Evolutionary conservation across 2,888 invertebrate genomes (phyloP).

Genomic region (Calliopum simillimum): DNA sequence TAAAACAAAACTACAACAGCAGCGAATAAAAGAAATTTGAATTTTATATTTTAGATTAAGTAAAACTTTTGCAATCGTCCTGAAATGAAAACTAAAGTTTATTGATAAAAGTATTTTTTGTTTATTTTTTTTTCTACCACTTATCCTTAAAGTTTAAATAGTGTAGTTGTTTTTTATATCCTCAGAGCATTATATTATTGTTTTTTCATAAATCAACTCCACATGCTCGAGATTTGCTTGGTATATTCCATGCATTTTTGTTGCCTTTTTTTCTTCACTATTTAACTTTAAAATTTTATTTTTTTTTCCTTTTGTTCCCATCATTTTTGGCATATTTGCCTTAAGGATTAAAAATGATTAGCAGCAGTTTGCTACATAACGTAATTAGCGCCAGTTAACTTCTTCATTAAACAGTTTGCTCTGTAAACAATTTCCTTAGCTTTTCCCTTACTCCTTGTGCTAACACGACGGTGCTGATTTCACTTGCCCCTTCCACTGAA

Average conservation of each 20-base stretch:
- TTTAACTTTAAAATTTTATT: constrained; percentile 9
- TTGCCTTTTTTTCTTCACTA: constrained; percentile 23
- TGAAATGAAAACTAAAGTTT: no score
- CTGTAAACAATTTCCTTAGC: constrained; percentile 8
- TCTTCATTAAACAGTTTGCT: constrained; percentile 57
- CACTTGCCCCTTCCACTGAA: constrained; percentile 49
- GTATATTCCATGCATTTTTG: constrained; percentile 26
- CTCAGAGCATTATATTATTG: no score
- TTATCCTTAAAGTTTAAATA: no score
- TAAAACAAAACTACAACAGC: constrained; percentile 24
- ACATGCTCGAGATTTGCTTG: no score
- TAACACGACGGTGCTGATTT: no score
- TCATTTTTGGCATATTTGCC: constrained; percentile 21
- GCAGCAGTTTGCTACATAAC: constrained; percentile 38
- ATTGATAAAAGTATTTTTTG: no score
- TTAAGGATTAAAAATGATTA: constrained; percentile 54
- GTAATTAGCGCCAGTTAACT: constrained; percentile 52
- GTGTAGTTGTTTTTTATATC: no score
- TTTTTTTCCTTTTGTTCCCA: constrained; percentile 41
- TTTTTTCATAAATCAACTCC: no score
- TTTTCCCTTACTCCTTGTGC: background rate
- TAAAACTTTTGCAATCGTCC: no score
- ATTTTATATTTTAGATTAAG: no score
- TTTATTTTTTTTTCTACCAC: no score
- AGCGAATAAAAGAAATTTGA: constrained; percentile 8